phyloP scores from a whole-genome alignment of 2,797 vertebrate genomes.

The Scomberomorus guttatus region DNA sequence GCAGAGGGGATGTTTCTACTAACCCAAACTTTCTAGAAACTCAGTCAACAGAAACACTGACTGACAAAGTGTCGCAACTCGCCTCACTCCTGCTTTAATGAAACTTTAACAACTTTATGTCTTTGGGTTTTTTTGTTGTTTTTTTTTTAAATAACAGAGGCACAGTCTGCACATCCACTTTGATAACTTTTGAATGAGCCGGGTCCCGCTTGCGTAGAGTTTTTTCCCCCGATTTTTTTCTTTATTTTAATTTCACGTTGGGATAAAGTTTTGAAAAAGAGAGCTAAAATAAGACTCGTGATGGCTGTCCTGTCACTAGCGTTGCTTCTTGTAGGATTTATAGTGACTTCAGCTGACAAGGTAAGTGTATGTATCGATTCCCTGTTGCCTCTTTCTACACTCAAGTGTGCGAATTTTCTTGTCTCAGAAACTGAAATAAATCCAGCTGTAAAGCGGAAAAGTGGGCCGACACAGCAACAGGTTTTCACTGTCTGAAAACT shows the following conservation, averaged over 20 bases:
- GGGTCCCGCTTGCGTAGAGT: conserved; percentile 46
- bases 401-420: background rate
- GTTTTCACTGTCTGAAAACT: conserved; percentile 6
- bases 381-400: conserved; percentile 20
- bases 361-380: conserved; percentile 83
- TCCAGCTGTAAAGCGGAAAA: background rate
- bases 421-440: background rate
- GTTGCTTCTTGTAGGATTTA: conserved; percentile 84
- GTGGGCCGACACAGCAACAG: conserved; percentile 17
- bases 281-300: conserved; percentile 81
- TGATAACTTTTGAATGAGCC: conserved; percentile 63
- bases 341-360: conserved; percentile 88
- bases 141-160: conserved; percentile 15
- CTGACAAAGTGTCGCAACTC: conserved; percentile 78
- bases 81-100: conserved; percentile 61
- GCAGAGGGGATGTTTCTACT: conserved; percentile 71
- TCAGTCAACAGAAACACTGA: conserved; percentile 68
- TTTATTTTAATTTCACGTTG: conserved; percentile 40
- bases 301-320: conserved; percentile 92
- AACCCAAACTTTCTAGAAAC: conserved; percentile 66
- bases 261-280: conserved; percentile 59
- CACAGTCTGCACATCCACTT: conserved; percentile 37
- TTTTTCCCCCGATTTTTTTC: background rate
- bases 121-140: background rate
- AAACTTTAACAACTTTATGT: conserved; percentile 46